Conservation (phyloP, 2,113 vertebrate species). For the Platysteira castanea region DNA sequence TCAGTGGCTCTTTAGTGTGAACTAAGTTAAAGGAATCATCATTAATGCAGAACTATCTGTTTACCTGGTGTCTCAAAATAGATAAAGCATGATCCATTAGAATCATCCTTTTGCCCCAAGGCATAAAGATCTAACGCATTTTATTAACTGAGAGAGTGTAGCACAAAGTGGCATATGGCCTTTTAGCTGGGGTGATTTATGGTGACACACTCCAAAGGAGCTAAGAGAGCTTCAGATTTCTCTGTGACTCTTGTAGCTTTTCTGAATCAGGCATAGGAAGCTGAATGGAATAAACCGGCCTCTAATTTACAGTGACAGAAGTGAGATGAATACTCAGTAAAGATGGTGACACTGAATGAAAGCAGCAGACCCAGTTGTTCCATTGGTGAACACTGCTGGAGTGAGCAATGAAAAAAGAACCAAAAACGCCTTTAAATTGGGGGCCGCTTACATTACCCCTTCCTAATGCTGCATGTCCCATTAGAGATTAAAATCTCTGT, state of each 20-base stretch:
- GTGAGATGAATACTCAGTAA: background rate
- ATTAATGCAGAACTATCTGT: background rate
- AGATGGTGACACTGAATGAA: background rate
- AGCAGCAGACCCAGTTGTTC: background rate
- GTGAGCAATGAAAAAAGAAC: background rate
- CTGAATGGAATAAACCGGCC: background rate
- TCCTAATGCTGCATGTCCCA: background rate
- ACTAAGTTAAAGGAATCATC: background rate
- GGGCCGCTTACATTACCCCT: background rate
- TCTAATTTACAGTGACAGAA: background rate
- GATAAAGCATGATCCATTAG: background rate
- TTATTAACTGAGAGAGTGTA: constrained; percentile 17
- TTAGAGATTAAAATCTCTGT: background rate
- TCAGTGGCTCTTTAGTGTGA: background rate
- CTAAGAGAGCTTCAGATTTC: background rate
- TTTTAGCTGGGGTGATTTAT: constrained; percentile 31
- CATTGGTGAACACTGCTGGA: background rate
- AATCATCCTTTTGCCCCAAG: background rate
- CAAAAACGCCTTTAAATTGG: background rate
- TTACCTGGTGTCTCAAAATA: constrained; percentile 28
- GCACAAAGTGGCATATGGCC: constrained; percentile 1
- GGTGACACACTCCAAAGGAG: constrained; percentile 11
- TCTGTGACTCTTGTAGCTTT: background rate
- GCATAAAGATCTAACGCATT: background rate
- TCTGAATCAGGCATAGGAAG: background rate